These are phyloP conservation scores for Platygyra sinensis DNA, from an alignment of 64 coral and sea anemone genomes.

Conservation along the genomic window DNA sequence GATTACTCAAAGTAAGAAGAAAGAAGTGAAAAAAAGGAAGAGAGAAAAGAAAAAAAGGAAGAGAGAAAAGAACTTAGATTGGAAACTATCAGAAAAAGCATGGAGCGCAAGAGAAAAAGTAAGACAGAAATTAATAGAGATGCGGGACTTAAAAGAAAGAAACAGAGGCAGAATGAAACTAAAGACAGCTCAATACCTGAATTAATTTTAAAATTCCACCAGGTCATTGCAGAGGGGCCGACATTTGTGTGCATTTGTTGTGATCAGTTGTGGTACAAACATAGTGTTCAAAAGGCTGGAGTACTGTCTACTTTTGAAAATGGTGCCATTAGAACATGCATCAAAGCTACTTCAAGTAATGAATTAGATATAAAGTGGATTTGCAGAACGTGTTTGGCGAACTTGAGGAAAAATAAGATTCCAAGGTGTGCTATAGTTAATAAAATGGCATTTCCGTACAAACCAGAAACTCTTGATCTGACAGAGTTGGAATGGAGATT, in stretches of 20 bases:
- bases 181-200: not conserved
- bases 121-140: too few species aligned
- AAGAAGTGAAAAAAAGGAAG: too few species aligned
- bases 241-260: constrained; percentile 18
- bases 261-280: constrained; percentile 32
- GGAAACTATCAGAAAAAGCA: too few species aligned
- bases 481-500: too few species aligned
- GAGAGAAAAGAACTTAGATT: too few species aligned
- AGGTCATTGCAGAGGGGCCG: not conserved
- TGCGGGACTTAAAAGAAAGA: too few species aligned
- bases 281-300: not conserved
- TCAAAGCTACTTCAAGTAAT: not conserved
- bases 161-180: too few species aligned
- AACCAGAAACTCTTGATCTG: not conserved
- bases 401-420: not conserved
- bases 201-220: not conserved
- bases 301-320: not conserved
- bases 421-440: constrained; percentile 2
- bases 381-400: not conserved
- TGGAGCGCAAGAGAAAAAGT: too few species aligned
- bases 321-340: not conserved
- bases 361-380: not conserved
- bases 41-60: too few species aligned
- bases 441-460: constrained; percentile 6
- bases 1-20: too few species aligned